Base-by-base conservation (phyloP, 2,113 vertebrate species). In the Proteles cristata region DNA sequence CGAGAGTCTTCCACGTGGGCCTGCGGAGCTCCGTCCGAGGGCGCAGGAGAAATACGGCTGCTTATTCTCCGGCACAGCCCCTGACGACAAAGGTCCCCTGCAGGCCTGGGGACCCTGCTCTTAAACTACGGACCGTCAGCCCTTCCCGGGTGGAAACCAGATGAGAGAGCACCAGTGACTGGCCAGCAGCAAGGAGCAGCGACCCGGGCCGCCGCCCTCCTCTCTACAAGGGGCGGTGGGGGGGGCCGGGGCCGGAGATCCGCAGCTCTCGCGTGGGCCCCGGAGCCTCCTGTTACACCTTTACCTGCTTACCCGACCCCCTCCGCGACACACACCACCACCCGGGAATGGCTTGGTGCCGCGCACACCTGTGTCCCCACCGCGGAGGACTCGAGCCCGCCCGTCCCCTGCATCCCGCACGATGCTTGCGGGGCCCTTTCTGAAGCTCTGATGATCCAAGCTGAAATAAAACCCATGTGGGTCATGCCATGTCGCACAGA, bases 321-420 rank as follows among this genome's bases (percentile, higher is more conserved):
- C 68, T 48, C 25, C 11, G 39, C 39, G 50, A 80, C 35, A 11
- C 15, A 10, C 19, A 71, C 35, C 15, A 53, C 28, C 4, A 63
- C 35, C 15, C 7, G 8, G 58, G 33, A 0, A 53, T 0, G 7
- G 2, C 1, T 7, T 19, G 4, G 9, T 7, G 66, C 66, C n/a
- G 4, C 23, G 1, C 0, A 17, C 8, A 23, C 2, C 23, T 3
- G 23, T 15, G 45, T 53, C 25, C 33, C 50, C 43, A 10, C n/a
- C 3, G 25, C 26, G 1, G 73, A 26, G 39, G 10, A 23, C 71
- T 39, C 11, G 1, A 43, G 25, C 11, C 74, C 43, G 15, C 45
- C 74, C 19, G 45, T 50, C 45, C 15, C 74, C 23, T 63, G 80
- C 43, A 35, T 1, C 21, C 11, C 0, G 43, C 17, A 15, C 2